These are phyloP conservation scores for Teleogryllus oceanicus DNA, from an alignment of 2,888 invertebrate species.

Conservation along the genomic window DNA sequence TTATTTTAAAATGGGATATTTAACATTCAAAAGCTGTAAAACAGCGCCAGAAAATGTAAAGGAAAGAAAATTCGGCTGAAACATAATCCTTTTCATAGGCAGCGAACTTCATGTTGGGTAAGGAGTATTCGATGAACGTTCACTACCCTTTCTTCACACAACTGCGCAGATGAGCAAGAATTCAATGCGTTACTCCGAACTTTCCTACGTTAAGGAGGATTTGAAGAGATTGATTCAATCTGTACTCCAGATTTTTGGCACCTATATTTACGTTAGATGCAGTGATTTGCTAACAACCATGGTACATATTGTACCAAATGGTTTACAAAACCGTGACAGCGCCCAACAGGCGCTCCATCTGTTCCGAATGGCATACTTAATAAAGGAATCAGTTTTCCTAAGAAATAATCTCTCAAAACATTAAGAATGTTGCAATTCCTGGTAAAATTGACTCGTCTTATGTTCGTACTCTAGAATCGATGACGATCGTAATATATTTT, in stretches of 20 bases:
- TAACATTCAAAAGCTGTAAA: neutral
- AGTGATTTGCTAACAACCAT: neutral
- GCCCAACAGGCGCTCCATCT: neutral
- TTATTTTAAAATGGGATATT: conserved; percentile 11
- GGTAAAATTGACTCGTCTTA: no score
- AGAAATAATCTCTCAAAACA: no score
- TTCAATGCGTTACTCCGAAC: no score
- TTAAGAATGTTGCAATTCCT: no score
- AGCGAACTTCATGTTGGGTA: neutral
- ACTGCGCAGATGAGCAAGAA: no score
- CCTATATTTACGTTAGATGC: neutral
- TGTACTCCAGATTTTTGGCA: no score
- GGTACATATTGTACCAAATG: neutral
- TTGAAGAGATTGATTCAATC: neutral
- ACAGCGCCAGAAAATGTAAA: neutral
- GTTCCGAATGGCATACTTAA: neutral
- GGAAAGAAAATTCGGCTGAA: neutral
- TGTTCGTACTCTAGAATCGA: no score
- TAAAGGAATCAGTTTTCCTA: no score
- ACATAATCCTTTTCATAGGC: neutral
- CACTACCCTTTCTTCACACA: neutral
- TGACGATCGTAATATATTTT: no score
- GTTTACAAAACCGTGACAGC: neutral
- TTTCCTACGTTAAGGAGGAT: neutral
- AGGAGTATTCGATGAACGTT: neutral